Base-by-base conservation (phyloP, 2,888 invertebrate genomes). In the Xanthia togata region DNA sequence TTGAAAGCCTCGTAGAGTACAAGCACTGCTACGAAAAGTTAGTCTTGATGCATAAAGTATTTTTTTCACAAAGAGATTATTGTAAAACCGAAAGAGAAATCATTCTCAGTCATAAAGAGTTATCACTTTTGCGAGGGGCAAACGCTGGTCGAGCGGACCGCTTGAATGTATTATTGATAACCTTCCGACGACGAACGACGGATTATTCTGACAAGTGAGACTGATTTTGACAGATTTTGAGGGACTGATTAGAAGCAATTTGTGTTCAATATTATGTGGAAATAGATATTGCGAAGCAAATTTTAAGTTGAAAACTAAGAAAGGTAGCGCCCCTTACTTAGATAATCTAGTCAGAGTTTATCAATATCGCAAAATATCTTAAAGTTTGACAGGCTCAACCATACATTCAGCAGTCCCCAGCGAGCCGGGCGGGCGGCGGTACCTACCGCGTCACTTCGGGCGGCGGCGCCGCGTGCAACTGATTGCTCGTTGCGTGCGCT, bases 401-500 rank as follows among this genome's bases (percentile, higher is more conserved):
- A 60, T 60, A 76, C 81, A 60, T 60, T 44, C 50, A n/a, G 53
- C 41, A 12, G 72, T 50, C n/a, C n/a, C n/a, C n/a, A n/a, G n/a
- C n/a, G n/a, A n/a, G n/a, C n/a, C n/a, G n/a, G n/a, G n/a, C n/a
- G n/a, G n/a, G n/a, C n/a, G n/a, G n/a, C n/a, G n/a, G n/a, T n/a
- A 84, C 91, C 90, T 31, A 96, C 96, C 96, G 95, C 83, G 94
- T 95, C 26, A 96, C 92, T 85, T 96, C 96, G 2, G 93, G 92
- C 78, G 91, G 84, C 68, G 89, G 4, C 12, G 59, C 44, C 11
- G 63, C 90, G 0, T 90, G 90, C 50, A 90, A 83, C 65, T 84
- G 84, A 73, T 71, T 75, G 75, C 53, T 70, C 35, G 72, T 78
- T 72, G 75, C 81, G 74, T 81, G 79, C 69, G 78, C 38, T 76